phyloP scores from a whole-genome alignment of 2,113 vertebrate genomes.

The Siniperca chuatsi region DNA sequence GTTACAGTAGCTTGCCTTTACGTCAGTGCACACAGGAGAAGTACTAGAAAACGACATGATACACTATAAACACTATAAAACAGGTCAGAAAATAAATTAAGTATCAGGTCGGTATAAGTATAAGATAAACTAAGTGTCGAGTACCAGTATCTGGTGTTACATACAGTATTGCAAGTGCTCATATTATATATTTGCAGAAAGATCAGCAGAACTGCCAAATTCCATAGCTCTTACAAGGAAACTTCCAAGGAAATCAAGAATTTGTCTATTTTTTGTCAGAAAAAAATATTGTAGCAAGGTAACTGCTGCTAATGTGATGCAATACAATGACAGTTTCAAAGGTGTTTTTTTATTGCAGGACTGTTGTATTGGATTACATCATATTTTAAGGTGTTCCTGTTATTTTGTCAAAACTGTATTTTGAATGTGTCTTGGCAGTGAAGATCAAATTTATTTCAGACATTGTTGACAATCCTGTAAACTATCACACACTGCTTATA shows the following conservation, averaged over 20 bases:
- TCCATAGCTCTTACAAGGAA: not conserved
- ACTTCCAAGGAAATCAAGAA: not conserved
- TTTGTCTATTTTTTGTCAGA: not conserved
- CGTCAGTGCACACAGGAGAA: too few relatives aligned
- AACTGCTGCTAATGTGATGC: not conserved
- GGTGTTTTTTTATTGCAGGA: not conserved
- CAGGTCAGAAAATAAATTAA: too few relatives aligned
- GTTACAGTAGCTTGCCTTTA: too few relatives aligned
- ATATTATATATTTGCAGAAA: not conserved
- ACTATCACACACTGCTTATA: not conserved
- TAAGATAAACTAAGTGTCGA: too few relatives aligned
- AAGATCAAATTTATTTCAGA: not conserved
- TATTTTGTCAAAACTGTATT: not conserved
- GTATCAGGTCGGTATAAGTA: too few relatives aligned
- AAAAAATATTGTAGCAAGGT: not conserved
- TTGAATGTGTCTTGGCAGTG: not conserved
- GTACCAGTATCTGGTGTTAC: not conserved
- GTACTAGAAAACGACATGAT: too few relatives aligned
- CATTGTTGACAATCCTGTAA: not conserved
- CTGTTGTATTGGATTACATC: constrained; percentile 9
- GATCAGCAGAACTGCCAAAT: not conserved
- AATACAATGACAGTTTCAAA: not conserved
- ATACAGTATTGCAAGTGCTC: not conserved
- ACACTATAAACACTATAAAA: too few relatives aligned
- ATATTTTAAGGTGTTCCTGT: constrained; percentile 1